Conservation (phyloP, 2,797 vertebrate genomes). For the Acanthiza pusilla region DNA sequence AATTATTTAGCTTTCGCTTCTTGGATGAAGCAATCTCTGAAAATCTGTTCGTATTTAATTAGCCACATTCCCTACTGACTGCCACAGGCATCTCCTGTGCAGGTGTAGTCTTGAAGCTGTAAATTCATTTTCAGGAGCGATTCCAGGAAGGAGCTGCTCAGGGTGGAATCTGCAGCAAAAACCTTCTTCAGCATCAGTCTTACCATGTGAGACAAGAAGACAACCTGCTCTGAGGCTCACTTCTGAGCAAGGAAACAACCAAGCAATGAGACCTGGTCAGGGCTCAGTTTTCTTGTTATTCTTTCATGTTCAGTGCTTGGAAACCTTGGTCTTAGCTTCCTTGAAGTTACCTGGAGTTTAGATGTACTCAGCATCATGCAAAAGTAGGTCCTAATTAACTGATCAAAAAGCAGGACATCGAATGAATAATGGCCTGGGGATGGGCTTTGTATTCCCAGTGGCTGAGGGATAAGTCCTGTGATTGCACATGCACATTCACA, state of each 20-base stretch:
- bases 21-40: constrained; percentile 56
- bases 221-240: neutral
- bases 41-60: constrained; percentile 59
- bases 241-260: neutral
- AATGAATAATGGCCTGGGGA: neutral
- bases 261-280: neutral
- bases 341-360: neutral
- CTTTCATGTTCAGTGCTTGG: neutral
- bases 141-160: constrained; percentile 41
- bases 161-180: constrained; percentile 28
- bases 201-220: neutral
- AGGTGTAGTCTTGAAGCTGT: constrained; percentile 62
- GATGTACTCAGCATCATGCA: neutral
- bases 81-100: constrained; percentile 60
- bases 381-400: neutral
- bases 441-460: neutral
- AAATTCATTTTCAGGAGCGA: constrained; percentile 6
- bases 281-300: neutral
- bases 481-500: neutral
- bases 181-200: neutral
- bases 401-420: neutral
- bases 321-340: neutral
- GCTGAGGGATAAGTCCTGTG: neutral
- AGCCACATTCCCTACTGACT: constrained; percentile 53
- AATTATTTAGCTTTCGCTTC: constrained; percentile 43